Evolutionary conservation across 2,113 vertebrate species (phyloP), one percentile per base, ranked within the genome.

Genomic region (Puntigrus tetrazona): DNA sequence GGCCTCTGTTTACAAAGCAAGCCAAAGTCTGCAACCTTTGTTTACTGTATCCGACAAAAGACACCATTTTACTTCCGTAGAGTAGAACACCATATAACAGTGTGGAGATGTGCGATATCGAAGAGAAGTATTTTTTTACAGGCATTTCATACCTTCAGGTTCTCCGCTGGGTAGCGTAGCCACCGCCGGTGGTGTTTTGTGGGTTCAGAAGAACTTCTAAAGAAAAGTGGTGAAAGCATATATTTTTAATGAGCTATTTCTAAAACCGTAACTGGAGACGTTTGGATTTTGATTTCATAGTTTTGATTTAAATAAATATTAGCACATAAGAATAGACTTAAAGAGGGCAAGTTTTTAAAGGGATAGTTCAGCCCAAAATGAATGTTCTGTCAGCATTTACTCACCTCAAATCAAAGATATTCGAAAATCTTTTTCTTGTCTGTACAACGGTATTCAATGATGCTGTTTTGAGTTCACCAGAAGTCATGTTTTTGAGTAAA

Each of bases 121-220:
- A 86, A 86, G 43, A 85, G 73, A 90, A 89, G 86, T 94, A 92
- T 94, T 94, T 94, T 95, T 94, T 90, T 92, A 94, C 86, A 86
- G 88, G 89, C 88, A 87, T 91, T 89, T 91, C 84, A 88, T 82
- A 79, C 88, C 82, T 75, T 80, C 31, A 43, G 85, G 86, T 86
- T 88, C 67, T 90, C 88, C 69, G 63, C n/a, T 7, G 81, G 79
- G 82, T 87, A 87, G 84, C 73, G 74, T 87, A 84, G 41, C 27
- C 18, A 78, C 63, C 6, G 22, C 47, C 36, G 31, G 74, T 78
- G 74, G 74, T 78, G 7, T 79, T 83, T 67, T 78, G 75, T 72
- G 52, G 76, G 63, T 78, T 85, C 88, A 88, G 45, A 88, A 87
- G 72, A 85, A 38, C n/a, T 61, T 88, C 87, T 83, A 82, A 69